Percentiles rank a stretch among this genome's conserved stretches.
Evolutionary conservation across 1,140 invertebrate genomes (phyloP).

Genomic region (Apis laboriosa): DNA sequence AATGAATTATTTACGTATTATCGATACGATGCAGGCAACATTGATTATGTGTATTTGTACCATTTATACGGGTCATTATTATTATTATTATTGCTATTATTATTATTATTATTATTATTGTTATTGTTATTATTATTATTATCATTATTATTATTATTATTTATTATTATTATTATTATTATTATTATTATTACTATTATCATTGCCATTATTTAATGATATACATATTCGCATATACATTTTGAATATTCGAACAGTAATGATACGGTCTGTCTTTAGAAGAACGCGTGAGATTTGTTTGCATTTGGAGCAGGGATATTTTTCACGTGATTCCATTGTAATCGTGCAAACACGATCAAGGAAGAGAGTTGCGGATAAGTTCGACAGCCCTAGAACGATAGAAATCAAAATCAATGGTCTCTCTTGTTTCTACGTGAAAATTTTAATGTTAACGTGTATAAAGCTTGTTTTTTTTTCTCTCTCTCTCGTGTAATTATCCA

Average conservation of each 20-base stretch:
- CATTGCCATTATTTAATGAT: neutral
- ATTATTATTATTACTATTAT: neutral
- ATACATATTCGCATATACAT: constrained; percentile 14
- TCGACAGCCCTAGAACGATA: constrained; percentile 42
- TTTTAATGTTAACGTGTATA: neutral
- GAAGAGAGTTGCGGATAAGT: constrained; percentile 27
- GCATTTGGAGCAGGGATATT: neutral
- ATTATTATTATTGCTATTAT: neutral
- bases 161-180: neutral
- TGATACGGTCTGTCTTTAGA: neutral
- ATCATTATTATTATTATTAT: neutral
- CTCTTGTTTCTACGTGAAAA: neutral
- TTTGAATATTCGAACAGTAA: constrained; percentile 12
- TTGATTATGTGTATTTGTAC: constrained; percentile 1
- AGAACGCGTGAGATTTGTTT: neutral
- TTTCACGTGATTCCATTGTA: neutral
- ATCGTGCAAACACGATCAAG: constrained; percentile 20
- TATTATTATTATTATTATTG: neutral
- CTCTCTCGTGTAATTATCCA: neutral
- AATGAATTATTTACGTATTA: constrained; percentile 14
- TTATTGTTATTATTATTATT: neutral
- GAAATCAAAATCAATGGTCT: constrained; percentile 4
- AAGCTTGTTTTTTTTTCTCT: neutral
- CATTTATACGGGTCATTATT: constrained; percentile 6
- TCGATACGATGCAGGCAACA: constrained; percentile 5